These are phyloP conservation scores for Hydractinia symbiolongicarpus DNA, from an alignment of 30 jellyfish, hydroid and myxozoan species.

Conservation along the genomic window DNA sequence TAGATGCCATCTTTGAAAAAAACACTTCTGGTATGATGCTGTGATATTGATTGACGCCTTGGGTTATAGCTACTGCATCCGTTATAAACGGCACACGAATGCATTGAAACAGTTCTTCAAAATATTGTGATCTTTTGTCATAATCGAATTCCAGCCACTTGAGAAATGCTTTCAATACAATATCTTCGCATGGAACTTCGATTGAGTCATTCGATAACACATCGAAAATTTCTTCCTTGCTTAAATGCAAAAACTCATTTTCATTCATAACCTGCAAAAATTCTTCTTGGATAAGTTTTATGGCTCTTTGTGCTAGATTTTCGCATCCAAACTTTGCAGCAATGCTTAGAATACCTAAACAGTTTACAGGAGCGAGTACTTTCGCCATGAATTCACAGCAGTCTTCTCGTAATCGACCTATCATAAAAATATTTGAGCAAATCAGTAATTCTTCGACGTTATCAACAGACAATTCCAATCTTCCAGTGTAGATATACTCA, in stretches of 20 bases:
- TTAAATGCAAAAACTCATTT: slow-evolving; percentile 52
- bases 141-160: slow-evolving; percentile 48
- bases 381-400: slow-evolving; percentile 57
- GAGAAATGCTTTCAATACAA: slow-evolving; percentile 34
- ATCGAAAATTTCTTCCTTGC: slow-evolving; percentile 31
- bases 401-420: slow-evolving; percentile 39
- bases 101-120: slow-evolving; percentile 28
- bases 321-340: slow-evolving; percentile 54
- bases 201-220: slow-evolving; percentile 51
- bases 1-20: not conserved
- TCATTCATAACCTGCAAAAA: slow-evolving; percentile 30
- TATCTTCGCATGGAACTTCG: slow-evolving; percentile 61
- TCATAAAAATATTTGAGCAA: slow-evolving; percentile 58
- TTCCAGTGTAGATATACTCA: slow-evolving; percentile 74
- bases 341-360: slow-evolving; percentile 54
- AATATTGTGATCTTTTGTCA: slow-evolving; percentile 16
- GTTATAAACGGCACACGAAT: slow-evolving; percentile 58
- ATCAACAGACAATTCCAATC: slow-evolving; percentile 30
- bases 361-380: slow-evolving; percentile 38
- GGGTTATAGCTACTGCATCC: slow-evolving; percentile 5
- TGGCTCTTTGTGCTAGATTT: slow-evolving; percentile 37
- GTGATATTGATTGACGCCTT: not conserved
- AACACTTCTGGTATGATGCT: not conserved
- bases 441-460: slow-evolving; percentile 62
- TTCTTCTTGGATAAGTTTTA: slow-evolving; percentile 40